Evolutionary conservation across 1,140 invertebrate species (phyloP).

Genomic region (Myzus persicae): DNA sequence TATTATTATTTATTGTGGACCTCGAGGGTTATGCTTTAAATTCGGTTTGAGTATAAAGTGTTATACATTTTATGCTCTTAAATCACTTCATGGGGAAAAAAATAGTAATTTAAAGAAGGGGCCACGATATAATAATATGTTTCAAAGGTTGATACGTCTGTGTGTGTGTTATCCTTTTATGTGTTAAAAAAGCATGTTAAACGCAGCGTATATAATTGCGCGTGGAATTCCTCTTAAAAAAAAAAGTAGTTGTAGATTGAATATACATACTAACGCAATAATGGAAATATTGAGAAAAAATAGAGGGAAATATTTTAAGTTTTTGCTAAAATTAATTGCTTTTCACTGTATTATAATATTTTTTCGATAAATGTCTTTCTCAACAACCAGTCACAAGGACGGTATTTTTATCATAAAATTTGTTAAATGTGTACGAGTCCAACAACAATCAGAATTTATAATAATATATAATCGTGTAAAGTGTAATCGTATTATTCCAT

Average conservation of each 20-base stretch:
- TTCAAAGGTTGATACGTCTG: not conserved
- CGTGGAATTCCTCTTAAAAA: not conserved
- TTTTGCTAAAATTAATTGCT: not conserved
- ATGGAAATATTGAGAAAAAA: not conserved
- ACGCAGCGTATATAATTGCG: slow-evolving; percentile 17
- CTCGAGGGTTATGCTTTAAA: not conserved
- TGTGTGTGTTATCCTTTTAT: slow-evolving; percentile 6
- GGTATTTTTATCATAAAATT: not conserved
- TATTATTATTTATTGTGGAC: no score
- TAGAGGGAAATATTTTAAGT: not conserved
- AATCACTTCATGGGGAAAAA: slow-evolving; percentile 24
- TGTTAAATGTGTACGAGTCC: no score
- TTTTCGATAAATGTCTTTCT: not conserved
- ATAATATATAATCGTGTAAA: not conserved
- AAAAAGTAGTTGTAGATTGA: not conserved
- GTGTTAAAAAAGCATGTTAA: slow-evolving; percentile 34
- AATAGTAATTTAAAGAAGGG: slow-evolving; percentile 18
- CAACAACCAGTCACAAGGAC: not conserved
- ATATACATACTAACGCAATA: not conserved
- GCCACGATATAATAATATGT: not conserved
- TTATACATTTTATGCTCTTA: not conserved
- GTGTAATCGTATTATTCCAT: not conserved
- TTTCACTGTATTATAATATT: not conserved
- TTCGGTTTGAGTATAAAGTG: not conserved
- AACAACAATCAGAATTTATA: not conserved